phyloP scores from a whole-genome alignment of 2,797 vertebrate species.

The Gambusia yucatana region DNA sequence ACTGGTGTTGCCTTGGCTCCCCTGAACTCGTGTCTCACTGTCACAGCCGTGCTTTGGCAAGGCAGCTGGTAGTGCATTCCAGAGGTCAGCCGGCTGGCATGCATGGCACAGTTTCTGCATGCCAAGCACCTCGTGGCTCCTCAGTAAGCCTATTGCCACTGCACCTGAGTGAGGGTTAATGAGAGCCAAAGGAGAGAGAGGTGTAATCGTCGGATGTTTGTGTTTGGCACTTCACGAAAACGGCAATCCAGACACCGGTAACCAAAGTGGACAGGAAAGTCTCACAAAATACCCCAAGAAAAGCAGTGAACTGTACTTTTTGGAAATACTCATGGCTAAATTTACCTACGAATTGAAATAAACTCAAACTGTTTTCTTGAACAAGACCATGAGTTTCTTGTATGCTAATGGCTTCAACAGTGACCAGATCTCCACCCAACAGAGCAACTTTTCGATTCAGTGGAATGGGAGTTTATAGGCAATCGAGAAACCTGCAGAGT shows the following conservation, averaged over 20 bases:
- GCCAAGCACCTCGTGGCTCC: constrained; percentile 35
- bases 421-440: background rate
- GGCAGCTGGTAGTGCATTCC: constrained; percentile 35
- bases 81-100: constrained; percentile 46
- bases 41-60: constrained; percentile 29
- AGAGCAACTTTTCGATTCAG: background rate
- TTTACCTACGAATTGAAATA: constrained; percentile 11
- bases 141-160: constrained; percentile 9
- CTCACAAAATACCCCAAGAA: constrained; percentile 20
- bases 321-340: constrained; percentile 13
- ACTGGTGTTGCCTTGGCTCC: constrained; percentile 36
- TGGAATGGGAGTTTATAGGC: background rate
- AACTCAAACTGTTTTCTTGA: background rate
- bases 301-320: background rate
- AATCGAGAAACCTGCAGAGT: background rate
- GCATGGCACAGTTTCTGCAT: constrained; percentile 11
- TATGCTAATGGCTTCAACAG: background rate
- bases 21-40: constrained; percentile 11
- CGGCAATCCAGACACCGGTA: constrained; percentile 2
- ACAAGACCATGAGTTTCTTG: background rate
- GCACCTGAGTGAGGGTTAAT: constrained; percentile 36
- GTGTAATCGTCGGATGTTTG: constrained; percentile 23
- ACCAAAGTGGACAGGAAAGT: constrained; percentile 5
- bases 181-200: background rate
- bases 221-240: constrained; percentile 40